These are phyloP conservation scores for Ditylenchus dipsaci DNA, from an alignment of 1,140 invertebrate species.

Conservation along the genomic window DNA sequence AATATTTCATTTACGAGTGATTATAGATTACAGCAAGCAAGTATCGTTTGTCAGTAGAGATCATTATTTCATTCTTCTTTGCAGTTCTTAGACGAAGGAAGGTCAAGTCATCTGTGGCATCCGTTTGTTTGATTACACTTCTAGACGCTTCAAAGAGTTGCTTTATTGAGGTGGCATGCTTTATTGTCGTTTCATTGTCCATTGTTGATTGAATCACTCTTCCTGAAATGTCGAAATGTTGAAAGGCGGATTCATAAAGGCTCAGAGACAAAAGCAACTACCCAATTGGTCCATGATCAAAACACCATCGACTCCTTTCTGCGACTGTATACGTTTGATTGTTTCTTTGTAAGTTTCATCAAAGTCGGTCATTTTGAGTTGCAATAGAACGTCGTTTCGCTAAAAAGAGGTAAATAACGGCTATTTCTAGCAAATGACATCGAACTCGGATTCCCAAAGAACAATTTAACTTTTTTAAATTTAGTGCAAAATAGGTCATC, in stretches of 20 bases:
- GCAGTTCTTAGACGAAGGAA: slow-evolving; percentile 82
- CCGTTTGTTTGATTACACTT: slow-evolving; percentile 86
- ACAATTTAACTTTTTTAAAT: too few species aligned
- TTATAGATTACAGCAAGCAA: slow-evolving; percentile 1
- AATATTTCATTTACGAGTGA: too few species aligned
- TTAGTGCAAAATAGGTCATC: too few species aligned
- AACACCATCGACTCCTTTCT: slow-evolving; percentile 91
- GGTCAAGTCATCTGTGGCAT: slow-evolving; percentile 90
- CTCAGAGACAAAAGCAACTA: neutral
- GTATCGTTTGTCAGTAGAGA: slow-evolving; percentile 71
- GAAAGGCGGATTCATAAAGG: neutral
- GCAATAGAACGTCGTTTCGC: too few species aligned
- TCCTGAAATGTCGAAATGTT: slow-evolving; percentile 59
- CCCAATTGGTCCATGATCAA: slow-evolving; percentile 76
- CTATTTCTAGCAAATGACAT: too few species aligned
- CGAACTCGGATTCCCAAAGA: too few species aligned
- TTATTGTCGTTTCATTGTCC: slow-evolving; percentile 88
- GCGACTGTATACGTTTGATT: slow-evolving; percentile 86
- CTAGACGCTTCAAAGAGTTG: slow-evolving; percentile 84
- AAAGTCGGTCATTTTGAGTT: too few species aligned
- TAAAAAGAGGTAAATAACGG: too few species aligned
- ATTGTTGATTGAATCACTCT: slow-evolving; percentile 89
- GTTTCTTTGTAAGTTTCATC: slow-evolving; percentile 72
- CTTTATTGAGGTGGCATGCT: slow-evolving; percentile 86
- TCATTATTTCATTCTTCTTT: slow-evolving; percentile 95